phyloP scores from a whole-genome alignment of 2,888 invertebrate genomes.

The Nezara viridula region DNA sequence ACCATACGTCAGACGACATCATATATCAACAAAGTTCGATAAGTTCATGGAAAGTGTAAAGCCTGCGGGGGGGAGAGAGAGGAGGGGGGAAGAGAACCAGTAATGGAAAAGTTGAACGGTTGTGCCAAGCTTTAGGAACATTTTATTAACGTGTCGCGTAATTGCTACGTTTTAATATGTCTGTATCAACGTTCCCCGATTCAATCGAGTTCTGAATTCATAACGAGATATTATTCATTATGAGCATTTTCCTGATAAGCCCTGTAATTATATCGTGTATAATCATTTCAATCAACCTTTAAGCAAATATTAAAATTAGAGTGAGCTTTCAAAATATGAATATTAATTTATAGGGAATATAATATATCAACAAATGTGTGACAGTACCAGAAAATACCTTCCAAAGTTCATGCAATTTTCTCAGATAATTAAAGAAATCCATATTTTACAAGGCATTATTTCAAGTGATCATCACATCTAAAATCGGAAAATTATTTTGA shows the following conservation, averaged over 20 bases:
- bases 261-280: background rate
- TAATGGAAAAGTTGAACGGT: constrained; percentile 8
- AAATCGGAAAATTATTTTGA: too few species aligned
- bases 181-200: background rate
- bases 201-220: background rate
- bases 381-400: background rate
- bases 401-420: background rate
- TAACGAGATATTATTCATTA: background rate
- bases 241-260: background rate
- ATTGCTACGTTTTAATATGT: background rate
- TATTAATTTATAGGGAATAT: too few species aligned
- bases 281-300: background rate
- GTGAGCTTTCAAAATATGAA: background rate
- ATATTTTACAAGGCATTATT: too few species aligned
- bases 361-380: too few species aligned
- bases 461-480: too few species aligned
- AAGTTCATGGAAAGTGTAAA: background rate
- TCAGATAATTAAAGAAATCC: background rate
- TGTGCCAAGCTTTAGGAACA: background rate
- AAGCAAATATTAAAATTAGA: background rate
- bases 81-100: too few species aligned
- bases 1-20: background rate
- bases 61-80: background rate
- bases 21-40: constrained; percentile 27
- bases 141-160: background rate